Evolutionary conservation across 2,888 invertebrate species (phyloP).

Genomic region (Biston betularia): DNA sequence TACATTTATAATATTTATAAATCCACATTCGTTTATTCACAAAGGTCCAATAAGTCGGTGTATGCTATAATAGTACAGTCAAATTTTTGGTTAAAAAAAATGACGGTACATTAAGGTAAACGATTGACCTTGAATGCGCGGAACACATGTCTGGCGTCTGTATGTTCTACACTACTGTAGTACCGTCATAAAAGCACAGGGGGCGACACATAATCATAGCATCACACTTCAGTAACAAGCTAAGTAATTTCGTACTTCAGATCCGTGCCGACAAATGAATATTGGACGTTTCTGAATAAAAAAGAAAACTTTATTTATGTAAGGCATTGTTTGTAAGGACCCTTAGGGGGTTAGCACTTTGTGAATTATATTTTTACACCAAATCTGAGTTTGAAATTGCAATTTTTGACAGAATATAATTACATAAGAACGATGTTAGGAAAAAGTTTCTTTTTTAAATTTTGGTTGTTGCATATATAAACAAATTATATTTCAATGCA

Average conservation of each 20-base stretch:
- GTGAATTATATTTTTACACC: constrained; percentile 39
- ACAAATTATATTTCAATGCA: not conserved
- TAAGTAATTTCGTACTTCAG: not conserved
- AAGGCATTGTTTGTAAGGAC: constrained; percentile 40
- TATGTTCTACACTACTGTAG: too few relatives aligned
- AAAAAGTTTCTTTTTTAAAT: not conserved
- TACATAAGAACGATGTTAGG: not conserved
- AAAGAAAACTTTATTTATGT: not conserved
- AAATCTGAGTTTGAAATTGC: constrained; percentile 32
- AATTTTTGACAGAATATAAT: constrained; percentile 1
- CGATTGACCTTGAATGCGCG: too few relatives aligned
- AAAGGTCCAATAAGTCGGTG: not conserved
- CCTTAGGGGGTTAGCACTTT: constrained; percentile 47
- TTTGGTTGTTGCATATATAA: not conserved
- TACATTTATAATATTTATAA: not conserved
- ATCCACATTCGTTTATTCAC: not conserved
- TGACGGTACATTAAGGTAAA: not conserved
- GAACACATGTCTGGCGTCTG: too few relatives aligned
- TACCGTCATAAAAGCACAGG: too few relatives aligned
- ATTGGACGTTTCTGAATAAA: not conserved
- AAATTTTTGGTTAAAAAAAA: not conserved
- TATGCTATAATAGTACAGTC: not conserved
- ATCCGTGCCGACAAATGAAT: not conserved
- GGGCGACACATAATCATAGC: too few relatives aligned
- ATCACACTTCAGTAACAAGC: too few relatives aligned